These are phyloP conservation scores for Zygothrica quintamaculata DNA, from an alignment of 2,888 invertebrate species.

Conservation along the genomic window DNA sequence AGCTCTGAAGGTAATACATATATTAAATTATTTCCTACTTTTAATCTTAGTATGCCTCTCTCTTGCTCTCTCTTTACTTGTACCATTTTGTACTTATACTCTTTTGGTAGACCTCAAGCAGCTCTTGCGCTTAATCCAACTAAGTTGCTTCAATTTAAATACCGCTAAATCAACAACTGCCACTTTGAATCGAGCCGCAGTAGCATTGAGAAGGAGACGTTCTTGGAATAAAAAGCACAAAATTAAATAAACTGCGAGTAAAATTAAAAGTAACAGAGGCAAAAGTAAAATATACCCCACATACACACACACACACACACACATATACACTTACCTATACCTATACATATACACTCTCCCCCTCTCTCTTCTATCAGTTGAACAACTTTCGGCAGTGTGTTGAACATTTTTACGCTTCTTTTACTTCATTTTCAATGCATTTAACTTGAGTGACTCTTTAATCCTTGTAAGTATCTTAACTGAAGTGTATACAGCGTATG, in stretches of 20 bases:
- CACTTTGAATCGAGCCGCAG: conserved; percentile 58
- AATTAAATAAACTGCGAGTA: conserved; percentile 82
- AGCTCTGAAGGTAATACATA: too few relatives aligned
- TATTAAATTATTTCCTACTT: too few relatives aligned
- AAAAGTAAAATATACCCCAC: conserved; percentile 33
- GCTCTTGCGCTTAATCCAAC: conserved; percentile 65
- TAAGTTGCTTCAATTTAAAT: conserved; percentile 79
- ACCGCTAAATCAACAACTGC: conserved; percentile 79
- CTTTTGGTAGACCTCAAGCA: conserved; percentile 59
- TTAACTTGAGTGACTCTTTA: conserved; percentile 84
- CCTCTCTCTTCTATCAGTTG: conserved; percentile 29
- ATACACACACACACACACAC: conserved; percentile 43
- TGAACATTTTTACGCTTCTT: conserved; percentile 80
- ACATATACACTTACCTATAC: conserved; percentile 32
- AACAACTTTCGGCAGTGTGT: conserved; percentile 63
- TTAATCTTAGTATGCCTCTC: too few relatives aligned
- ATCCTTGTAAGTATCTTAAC: conserved; percentile 83
- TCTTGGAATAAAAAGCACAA: conserved; percentile 73
- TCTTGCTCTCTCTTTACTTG: too few relatives aligned
- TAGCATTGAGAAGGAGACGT: conserved; percentile 34
- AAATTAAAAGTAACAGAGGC: conserved; percentile 73
- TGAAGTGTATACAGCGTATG: conserved; percentile 45
- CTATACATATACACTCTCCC: conserved; percentile 1
- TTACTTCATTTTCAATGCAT: conserved; percentile 83
- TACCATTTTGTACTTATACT: too few relatives aligned